Conservation (phyloP, 37 sponge, comb jelly and placozoan species). For the Ephydatia muelleri region DNA sequence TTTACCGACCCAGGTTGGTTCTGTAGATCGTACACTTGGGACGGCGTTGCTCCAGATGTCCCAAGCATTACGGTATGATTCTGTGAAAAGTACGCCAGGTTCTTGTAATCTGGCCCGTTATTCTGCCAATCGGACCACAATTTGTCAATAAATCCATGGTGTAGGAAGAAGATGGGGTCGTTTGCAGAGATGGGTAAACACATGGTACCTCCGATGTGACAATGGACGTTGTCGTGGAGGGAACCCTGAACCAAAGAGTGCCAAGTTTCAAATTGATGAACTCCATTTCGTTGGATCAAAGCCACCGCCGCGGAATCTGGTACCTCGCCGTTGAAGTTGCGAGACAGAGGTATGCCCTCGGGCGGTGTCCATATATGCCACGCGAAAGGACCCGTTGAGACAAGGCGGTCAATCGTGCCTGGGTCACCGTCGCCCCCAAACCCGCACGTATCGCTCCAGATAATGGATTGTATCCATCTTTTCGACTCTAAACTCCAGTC, state of each 20-base stretch:
- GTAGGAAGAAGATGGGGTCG: constrained; percentile 60
- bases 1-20: constrained; percentile 27
- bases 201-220: constrained; percentile 54
- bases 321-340: constrained; percentile 24
- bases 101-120: constrained; percentile 19
- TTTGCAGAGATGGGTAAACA: constrained; percentile 37
- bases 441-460: constrained; percentile 39
- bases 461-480: constrained; percentile 32
- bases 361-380: neutral
- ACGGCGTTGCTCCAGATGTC: constrained; percentile 1
- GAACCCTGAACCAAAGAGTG: constrained; percentile 6
- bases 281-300: neutral
- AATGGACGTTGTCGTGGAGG: constrained; percentile 43
- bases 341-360: neutral
- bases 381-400: constrained; percentile 34
- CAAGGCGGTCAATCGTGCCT: neutral
- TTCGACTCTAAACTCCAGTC: constrained; percentile 57
- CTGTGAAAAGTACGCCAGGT: constrained; percentile 5
- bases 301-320: constrained; percentile 41
- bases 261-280: constrained; percentile 23
- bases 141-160: constrained; percentile 57
- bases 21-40: constrained; percentile 27
- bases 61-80: constrained; percentile 25
- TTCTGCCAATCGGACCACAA: constrained; percentile 57
- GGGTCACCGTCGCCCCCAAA: constrained; percentile 43